Conservation (phyloP, 2,888 invertebrate species). For the Malachius bipustulatus region DNA sequence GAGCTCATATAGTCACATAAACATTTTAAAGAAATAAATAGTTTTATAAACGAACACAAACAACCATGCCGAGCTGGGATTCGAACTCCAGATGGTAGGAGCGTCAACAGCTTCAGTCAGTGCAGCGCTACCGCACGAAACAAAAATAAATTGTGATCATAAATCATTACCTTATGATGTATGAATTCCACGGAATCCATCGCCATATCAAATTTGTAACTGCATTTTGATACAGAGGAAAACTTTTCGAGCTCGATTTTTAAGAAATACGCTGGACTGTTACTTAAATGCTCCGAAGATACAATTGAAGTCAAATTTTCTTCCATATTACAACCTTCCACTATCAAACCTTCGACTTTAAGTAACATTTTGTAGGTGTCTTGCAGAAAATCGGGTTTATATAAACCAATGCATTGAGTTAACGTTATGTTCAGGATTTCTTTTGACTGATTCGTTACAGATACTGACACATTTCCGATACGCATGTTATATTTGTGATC, state of each 20-base stretch:
- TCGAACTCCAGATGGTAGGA: too few species aligned
- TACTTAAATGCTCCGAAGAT: slow-evolving; percentile 46
- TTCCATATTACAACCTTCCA: slow-evolving; percentile 62
- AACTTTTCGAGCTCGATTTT: slow-evolving; percentile 64
- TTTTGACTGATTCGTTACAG: slow-evolving; percentile 52
- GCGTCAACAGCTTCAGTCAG: too few species aligned
- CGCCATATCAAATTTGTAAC: slow-evolving; percentile 53
- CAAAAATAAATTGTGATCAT: too few species aligned
- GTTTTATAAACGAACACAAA: too few species aligned
- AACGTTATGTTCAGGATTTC: slow-evolving; percentile 61
- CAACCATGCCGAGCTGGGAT: too few species aligned
- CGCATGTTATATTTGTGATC: slow-evolving; percentile 68
- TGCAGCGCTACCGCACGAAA: too few species aligned
- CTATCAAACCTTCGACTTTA: slow-evolving; percentile 58
- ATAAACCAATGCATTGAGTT: slow-evolving; percentile 46
- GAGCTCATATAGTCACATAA: too few species aligned
- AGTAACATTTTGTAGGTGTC: slow-evolving; percentile 24
- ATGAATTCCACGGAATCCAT: slow-evolving; percentile 65
- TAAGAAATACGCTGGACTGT: slow-evolving; percentile 56
- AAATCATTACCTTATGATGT: slow-evolving; percentile 56
- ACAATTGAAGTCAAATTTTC: slow-evolving; percentile 61
- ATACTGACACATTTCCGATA: slow-evolving; percentile 58
- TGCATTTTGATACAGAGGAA: slow-evolving; percentile 50
- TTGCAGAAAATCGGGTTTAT: slow-evolving; percentile 28
- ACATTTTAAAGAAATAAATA: too few species aligned